Conservation (phyloP, 1,140 invertebrate species). For the Heterodera carotae region DNA sequence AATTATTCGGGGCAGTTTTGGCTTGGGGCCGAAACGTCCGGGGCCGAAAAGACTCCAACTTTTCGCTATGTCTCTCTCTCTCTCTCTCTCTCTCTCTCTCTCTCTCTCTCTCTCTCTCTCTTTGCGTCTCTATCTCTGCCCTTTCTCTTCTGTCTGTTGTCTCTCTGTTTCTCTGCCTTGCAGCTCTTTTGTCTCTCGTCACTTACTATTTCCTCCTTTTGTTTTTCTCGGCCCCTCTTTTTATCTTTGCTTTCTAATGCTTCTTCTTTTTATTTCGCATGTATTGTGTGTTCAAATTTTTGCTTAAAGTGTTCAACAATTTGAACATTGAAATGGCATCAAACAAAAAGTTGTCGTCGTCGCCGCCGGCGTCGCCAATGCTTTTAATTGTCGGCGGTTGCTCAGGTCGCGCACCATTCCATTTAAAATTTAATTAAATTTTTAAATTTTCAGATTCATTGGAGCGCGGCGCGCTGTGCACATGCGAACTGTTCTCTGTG, state of each 20-base stretch:
- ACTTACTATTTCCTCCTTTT: neutral
- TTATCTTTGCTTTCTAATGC: too few species aligned
- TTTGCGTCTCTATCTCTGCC: neutral
- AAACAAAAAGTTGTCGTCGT: too few species aligned
- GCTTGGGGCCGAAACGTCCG: too few species aligned
- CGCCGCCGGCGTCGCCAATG: neutral
- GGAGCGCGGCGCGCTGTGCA: neutral
- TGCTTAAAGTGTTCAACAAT: neutral
- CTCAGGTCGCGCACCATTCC: neutral
- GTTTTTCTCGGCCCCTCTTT: too few species aligned
- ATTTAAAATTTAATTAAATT: neutral
- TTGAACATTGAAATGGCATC: too few species aligned
- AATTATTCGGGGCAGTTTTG: too few species aligned
- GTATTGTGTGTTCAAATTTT: neutral
- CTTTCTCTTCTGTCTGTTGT: neutral
- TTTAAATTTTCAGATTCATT: neutral
- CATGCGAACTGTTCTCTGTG: conserved; percentile 11
- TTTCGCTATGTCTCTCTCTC: too few species aligned
- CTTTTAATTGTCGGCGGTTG: neutral
- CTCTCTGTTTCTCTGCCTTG: too few species aligned
- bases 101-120: neutral
- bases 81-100: too few species aligned
- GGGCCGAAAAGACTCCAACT: too few species aligned
- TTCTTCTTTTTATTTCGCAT: neutral
- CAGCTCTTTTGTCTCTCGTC: neutral